Evolutionary conservation across 2,888 invertebrate genomes (phyloP), one percentile per base, ranked within the genome.

Genomic region (Leptothorax acervorum): DNA sequence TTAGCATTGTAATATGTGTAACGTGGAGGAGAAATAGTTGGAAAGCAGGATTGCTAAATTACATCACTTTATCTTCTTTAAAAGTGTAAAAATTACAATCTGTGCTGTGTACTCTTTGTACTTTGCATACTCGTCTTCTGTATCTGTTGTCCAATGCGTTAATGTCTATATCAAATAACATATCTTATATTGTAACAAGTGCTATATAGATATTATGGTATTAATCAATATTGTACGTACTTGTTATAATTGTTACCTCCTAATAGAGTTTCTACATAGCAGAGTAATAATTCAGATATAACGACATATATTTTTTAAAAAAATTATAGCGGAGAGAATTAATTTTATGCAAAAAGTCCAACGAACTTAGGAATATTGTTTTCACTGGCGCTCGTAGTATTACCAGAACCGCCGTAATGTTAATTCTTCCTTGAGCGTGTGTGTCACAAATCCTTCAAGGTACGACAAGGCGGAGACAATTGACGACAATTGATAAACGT

Each of bases 331-430:
- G 4, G 15, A 15, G 23, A 75, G 60, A 75, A 31, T 66, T 66
- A 42, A 66, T 53, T 35, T 78, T 51, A 55, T 68, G 55, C 55
- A 57, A 23, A 35, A 60, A 28, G 28, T 53, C 31, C 31, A 81
- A 48, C n/a, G 23, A 71, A 39, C 8, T 48, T 48, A 48, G 39
- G 8, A 35, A 35, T 55, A 31, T 42, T 23, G 28, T 81, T 45
- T 71, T 48, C 15, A 71, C 71, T 68, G 45, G 55, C 63, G 79
- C 79, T 78, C 63, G 79, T 83, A 76, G 83, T 85, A 85, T 85
- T 85, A 85, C 78, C 85, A 78, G 48, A 76, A 66, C 51, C 66
- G 53, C 45, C n/a, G 35, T 42, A 45, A 82, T 62, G 31, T 78
- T 82, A 51, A 63, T 68, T 83, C 35, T 79, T 51, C 35, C 76